These are phyloP conservation scores for Drosophila pectinifera DNA, from an alignment of 1,140 invertebrate genomes.

Conservation along the genomic window DNA sequence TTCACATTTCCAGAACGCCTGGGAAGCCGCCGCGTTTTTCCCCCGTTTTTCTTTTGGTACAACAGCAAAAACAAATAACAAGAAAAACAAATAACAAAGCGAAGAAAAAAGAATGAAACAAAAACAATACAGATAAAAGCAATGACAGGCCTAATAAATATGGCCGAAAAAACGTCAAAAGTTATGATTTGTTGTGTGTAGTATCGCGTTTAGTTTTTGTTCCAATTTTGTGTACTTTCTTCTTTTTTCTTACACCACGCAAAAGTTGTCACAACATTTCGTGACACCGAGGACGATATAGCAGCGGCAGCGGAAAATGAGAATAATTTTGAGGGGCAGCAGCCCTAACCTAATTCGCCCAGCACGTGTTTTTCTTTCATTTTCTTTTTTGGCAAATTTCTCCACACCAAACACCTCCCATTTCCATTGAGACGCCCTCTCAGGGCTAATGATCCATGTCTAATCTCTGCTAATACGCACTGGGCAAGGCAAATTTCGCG, in stretches of 20 bases:
- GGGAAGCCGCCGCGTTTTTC: conserved; percentile 47
- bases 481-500: conserved; percentile 46
- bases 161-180: conserved; percentile 32
- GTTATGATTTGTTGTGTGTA: conserved; percentile 42
- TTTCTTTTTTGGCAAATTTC: neutral
- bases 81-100: conserved; percentile 37
- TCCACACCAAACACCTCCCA: neutral
- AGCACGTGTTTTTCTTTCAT: conserved; percentile 49
- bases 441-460: conserved; percentile 59
- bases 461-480: conserved; percentile 56
- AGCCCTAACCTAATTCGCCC: conserved; percentile 49
- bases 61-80: conserved; percentile 34
- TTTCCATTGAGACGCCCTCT: conserved; percentile 34
- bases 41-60: conserved; percentile 53
- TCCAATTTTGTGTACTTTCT: conserved; percentile 29
- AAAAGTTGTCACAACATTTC: conserved; percentile 47
- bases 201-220: conserved; percentile 42
- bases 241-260: conserved; percentile 18
- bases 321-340: conserved; percentile 26
- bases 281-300: conserved; percentile 44
- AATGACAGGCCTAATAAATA: conserved; percentile 42
- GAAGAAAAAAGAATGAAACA: conserved; percentile 35
- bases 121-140: conserved; percentile 19
- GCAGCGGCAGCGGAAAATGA: conserved; percentile 14
- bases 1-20: conserved; percentile 35